Evolutionary conservation across 2,113 vertebrate species (phyloP).

Genomic region (Thamnaconus septentrionalis): DNA sequence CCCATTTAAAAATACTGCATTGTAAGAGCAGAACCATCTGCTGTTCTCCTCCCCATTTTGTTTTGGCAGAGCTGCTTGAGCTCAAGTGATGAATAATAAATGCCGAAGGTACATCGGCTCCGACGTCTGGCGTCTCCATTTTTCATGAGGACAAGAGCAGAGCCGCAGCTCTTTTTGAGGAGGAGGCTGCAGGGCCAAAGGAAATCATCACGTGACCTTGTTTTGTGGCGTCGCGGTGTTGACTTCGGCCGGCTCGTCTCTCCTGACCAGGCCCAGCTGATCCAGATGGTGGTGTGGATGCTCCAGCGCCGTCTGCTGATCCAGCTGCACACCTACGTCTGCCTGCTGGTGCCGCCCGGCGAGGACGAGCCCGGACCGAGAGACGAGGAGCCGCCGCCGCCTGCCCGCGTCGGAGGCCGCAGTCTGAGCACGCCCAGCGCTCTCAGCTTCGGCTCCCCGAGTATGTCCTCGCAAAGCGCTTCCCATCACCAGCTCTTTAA

Average conservation of each 20-base stretch:
- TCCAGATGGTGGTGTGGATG: constrained; percentile 99
- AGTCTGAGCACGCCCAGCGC: constrained; percentile 94
- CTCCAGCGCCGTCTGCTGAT: constrained; percentile 90
- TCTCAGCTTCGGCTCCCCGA: constrained; percentile 96
- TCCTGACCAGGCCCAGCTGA: constrained; percentile 87
- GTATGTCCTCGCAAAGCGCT: constrained; percentile 71
- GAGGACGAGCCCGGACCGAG: constrained; percentile 80
- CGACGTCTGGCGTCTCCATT: constrained; percentile 32
- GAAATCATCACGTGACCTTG: constrained; percentile 18
- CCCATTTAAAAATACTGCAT: not conserved
- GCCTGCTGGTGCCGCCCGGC: constrained; percentile 87
- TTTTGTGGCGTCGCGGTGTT: not conserved
- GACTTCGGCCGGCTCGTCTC: constrained; percentile 4
- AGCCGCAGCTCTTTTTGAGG: constrained; percentile 30
- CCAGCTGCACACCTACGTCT: constrained; percentile 95
- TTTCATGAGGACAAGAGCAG: constrained; percentile 53
- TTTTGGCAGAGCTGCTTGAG: constrained; percentile 27
- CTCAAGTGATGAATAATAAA: constrained; percentile 50
- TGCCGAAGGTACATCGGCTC: constrained; percentile 33
- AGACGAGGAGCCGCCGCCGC: constrained; percentile 82
- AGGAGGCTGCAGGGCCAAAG: not conserved
- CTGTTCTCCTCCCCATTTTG: not conserved
- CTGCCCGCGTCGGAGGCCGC: constrained; percentile 82
- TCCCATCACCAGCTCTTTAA: not conserved
- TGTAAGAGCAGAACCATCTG: constrained; percentile 25